Evolutionary conservation across 2,113 vertebrate species (phyloP).

Genomic region (Stercorarius parasiticus): DNA sequence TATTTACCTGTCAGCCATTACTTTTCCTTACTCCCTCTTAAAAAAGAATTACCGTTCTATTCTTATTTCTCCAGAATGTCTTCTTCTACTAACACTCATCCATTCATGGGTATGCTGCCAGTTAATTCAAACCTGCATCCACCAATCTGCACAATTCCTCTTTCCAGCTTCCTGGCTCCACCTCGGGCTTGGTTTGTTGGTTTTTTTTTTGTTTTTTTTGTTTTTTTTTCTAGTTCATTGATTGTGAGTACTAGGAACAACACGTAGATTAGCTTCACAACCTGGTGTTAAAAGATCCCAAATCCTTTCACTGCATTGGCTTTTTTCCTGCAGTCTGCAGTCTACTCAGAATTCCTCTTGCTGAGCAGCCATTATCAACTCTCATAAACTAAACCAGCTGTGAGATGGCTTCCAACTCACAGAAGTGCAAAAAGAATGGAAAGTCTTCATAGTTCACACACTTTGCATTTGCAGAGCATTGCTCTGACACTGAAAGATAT

Average conservation of each 20-base stretch:
- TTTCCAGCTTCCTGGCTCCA: background rate
- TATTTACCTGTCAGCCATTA: background rate
- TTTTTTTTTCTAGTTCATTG: background rate
- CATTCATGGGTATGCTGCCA: fast-evolving
- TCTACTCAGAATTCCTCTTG: background rate
- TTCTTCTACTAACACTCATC: background rate
- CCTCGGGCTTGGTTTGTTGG: background rate
- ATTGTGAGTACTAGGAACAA: background rate
- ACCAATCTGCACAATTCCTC: background rate
- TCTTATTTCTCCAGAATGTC: background rate
- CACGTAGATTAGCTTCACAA: background rate
- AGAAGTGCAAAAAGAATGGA: background rate
- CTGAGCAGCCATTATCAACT: background rate
- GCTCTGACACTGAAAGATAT: background rate
- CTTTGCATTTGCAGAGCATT: background rate
- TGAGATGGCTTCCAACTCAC: background rate
- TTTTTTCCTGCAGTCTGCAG: background rate
- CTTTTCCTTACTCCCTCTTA: background rate
- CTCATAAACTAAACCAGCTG: background rate
- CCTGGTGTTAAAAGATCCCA: background rate
- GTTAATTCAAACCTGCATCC: background rate
- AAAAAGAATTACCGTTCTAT: background rate
- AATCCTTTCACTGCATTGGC: background rate
- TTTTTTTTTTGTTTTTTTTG: background rate
- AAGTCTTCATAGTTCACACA: background rate